Conservation (phyloP, 2,113 vertebrate genomes). For the Hippocampus guttulatus region DNA sequence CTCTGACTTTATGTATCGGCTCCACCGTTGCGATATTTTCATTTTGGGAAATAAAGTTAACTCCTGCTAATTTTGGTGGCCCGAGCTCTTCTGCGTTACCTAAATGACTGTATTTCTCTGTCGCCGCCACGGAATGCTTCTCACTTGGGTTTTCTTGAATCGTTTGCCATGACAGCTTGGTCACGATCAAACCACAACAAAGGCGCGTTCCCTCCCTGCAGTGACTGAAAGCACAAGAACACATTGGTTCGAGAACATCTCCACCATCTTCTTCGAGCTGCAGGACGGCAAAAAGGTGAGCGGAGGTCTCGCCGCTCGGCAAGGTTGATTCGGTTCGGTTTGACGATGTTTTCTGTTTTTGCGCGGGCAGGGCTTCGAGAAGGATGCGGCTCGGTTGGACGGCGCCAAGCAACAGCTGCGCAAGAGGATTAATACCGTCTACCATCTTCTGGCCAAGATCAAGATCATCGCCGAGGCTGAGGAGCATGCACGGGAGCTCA, state of each 20-base stretch:
- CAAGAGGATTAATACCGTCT: slow-evolving; percentile 21
- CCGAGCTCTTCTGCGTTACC: too few relatives aligned
- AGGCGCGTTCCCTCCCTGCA: not conserved
- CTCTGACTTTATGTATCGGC: too few relatives aligned
- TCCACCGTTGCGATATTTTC: too few relatives aligned
- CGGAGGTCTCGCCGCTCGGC: not conserved
- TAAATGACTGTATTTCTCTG: too few relatives aligned
- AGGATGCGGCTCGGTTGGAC: slow-evolving; percentile 38
- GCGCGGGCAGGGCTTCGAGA: slow-evolving; percentile 34
- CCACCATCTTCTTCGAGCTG: slow-evolving; percentile 26
- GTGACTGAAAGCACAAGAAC: slow-evolving; percentile 26
- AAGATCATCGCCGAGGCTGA: slow-evolving; percentile 33
- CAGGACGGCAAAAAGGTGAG: slow-evolving; percentile 38
- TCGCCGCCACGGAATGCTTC: too few relatives aligned
- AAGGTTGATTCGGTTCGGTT: not conserved
- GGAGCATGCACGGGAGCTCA: slow-evolving; percentile 41
- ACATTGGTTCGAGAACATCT: slow-evolving; percentile 27
- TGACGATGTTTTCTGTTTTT: not conserved
- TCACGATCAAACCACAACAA: slow-evolving; percentile 6
- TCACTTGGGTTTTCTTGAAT: not conserved
- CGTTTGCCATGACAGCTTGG: slow-evolving; percentile 15
- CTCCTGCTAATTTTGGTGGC: too few relatives aligned
- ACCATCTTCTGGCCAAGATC: not conserved
- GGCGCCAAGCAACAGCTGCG: slow-evolving; percentile 21
- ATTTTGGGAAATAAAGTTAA: too few relatives aligned